Base-by-base conservation (phyloP, 2,888 invertebrate species). In the Dendrolimus pini region DNA sequence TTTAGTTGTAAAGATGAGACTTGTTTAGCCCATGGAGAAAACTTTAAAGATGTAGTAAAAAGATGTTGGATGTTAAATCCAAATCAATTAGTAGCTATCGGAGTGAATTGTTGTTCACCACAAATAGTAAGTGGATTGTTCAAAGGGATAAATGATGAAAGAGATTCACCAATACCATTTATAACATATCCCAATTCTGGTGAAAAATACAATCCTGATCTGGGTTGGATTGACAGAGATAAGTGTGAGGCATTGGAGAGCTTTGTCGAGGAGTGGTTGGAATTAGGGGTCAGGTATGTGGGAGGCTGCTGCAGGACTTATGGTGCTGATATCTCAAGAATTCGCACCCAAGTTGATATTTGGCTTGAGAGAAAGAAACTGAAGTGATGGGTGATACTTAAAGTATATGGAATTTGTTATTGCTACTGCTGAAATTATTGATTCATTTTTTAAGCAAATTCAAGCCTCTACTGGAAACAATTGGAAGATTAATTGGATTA, bases 111-210 rank as follows among this genome's bases (percentile, higher is more conserved):
- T 79, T 92, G 96, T 12, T 78, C 86, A 7, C 91, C 91, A 1
- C 67, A 67, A 18, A 71, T 82, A 58, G 81, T 91, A n/a, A 65
- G 70, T 1, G 74, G 75, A 10, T 68, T 90, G 42, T 78, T 90
- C 14, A 70, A 63, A 41, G 77, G 77, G 10, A 74, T 91, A 58
- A 86, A 85, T 68, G 75, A 77, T 63, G 70, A 75, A 1, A 71
- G 70, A 14, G 55, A 65, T 9, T 60, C 67, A 41, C 72, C 71
- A 9, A 92, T 96, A 62, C 96, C 96, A 0, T 83, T 98, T 54
- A 93, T 98, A 12, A 95, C 95, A 13, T 98, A 98, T 81, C 97
- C 98, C 0, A 98, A 98, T 75, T 97, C 96, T 71, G 98, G 98
- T 7, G 96, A 96, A 77, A 92, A 90, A 63, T 97, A 94, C 84